Base-by-base conservation (phyloP, 2,888 invertebrate species). In the Phragmatobia fuliginosa region DNA sequence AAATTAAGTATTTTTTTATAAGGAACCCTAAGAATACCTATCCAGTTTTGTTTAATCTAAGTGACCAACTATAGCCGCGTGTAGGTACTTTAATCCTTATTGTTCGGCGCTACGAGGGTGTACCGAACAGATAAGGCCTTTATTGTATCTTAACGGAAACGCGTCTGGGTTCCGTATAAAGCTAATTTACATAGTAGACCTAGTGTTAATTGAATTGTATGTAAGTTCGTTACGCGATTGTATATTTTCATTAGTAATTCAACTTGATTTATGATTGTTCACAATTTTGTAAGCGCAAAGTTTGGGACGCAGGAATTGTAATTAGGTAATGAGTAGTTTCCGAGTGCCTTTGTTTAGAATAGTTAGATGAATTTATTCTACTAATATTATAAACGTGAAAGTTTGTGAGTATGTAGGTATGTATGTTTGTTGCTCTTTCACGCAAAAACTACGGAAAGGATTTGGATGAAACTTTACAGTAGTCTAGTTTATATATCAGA, bases 171-270 rank as follows among this genome's bases (percentile, higher is more conserved):
- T 80, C 79, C 79, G 78, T 74, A 80, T 78, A 83, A 78, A 83
- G 78, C 86, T 87, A 84, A 88, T 89, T 89, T 88, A 87, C 88
- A 89, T 88, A 87, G 83, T 80, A 76, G 69, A 78, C 81, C 65
- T 78, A 78, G 73, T 73, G 77, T 83, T 88, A 88, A 88, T 88
- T 87, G 88, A 88, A 88, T 86, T 80, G 83, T 72, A 80, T 79
- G 49, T 66, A 68, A 75, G 76, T 77, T 77, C 75, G 77, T 76
- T 75, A 78, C 70, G 75, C 68, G 67, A 74, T 77, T 82, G 80
- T 82, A 64, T 66, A 70, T 77, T 66, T 74, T 73, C 75, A 81
- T 75, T 80, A 69, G 72, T 25, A 65, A 66, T 72, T 70, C 38
- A 62, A 68, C 68, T 70, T 80, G 68, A 79, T 78, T 78, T 75